Conservation (phyloP, 1,140 invertebrate genomes). For the Drosophila suzukii region DNA sequence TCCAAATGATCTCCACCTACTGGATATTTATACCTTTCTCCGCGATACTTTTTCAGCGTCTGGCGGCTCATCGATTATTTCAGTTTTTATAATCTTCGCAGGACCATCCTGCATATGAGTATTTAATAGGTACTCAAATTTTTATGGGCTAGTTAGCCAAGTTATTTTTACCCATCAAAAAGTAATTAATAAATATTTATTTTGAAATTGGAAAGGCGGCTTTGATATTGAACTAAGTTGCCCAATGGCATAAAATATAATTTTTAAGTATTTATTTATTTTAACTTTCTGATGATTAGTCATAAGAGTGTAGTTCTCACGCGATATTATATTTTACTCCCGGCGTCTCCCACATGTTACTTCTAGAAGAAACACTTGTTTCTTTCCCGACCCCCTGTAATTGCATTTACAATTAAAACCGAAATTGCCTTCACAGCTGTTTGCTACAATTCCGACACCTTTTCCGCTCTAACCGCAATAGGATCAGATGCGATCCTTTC, state of each 20-base stretch:
- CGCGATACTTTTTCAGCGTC: slow-evolving; percentile 35
- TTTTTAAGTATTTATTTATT: background rate
- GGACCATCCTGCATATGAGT: background rate
- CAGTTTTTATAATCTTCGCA: slow-evolving; percentile 1
- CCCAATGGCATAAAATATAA: background rate
- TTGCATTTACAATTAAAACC: slow-evolving; percentile 58
- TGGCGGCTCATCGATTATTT: slow-evolving; percentile 15
- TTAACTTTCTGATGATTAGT: background rate
- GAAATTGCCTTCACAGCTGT: slow-evolving; percentile 43
- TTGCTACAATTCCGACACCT: slow-evolving; percentile 68
- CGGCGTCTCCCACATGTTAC: slow-evolving; percentile 54
- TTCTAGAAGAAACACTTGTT: slow-evolving; percentile 34
- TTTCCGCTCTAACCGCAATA: slow-evolving; percentile 57
- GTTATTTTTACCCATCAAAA: slow-evolving; percentile 4
- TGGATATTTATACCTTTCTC: slow-evolving; percentile 27
- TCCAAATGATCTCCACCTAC: slow-evolving; percentile 20
- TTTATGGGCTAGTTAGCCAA: slow-evolving; percentile 1
- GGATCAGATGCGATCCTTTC: slow-evolving; percentile 37
- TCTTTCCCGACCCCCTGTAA: slow-evolving; percentile 16
- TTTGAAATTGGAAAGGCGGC: background rate
- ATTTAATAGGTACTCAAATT: slow-evolving; percentile 9
- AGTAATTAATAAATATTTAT: background rate
- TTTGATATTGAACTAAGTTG: background rate
- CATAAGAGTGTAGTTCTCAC: background rate
- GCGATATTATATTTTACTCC: background rate